Conservation (phyloP, 2,888 invertebrate genomes). For the Myopa tessellatipennis region DNA sequence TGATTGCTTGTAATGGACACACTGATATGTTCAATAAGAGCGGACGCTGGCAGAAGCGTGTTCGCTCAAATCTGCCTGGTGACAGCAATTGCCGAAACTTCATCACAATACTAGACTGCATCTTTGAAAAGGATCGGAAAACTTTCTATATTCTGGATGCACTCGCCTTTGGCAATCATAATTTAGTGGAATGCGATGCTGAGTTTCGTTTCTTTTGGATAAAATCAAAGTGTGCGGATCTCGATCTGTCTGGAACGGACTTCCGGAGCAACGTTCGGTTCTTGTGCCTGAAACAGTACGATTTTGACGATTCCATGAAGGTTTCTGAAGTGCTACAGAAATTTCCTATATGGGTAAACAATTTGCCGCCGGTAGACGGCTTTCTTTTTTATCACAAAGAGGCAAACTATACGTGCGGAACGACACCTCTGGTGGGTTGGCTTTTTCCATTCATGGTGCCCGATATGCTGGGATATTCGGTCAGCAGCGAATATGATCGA, state of each 20-base stretch:
- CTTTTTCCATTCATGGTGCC: constrained; percentile 88
- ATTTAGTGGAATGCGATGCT: constrained; percentile 67
- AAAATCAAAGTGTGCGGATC: constrained; percentile 77
- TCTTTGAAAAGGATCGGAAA: constrained; percentile 74
- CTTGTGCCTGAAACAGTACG: constrained; percentile 53
- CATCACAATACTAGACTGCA: constrained; percentile 79
- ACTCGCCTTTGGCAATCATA: constrained; percentile 61
- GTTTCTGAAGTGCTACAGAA: constrained; percentile 54
- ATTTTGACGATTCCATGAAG: constrained; percentile 57
- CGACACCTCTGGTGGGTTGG: constrained; percentile 93
- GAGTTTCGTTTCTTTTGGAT: constrained; percentile 90
- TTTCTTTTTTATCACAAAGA: constrained; percentile 90
- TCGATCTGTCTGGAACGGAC: constrained; percentile 45
- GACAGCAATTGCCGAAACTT: constrained; percentile 49
- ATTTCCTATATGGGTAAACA: constrained; percentile 62
- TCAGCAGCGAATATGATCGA: constrained; percentile 68
- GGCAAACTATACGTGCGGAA: constrained; percentile 81
- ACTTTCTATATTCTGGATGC: constrained; percentile 86
- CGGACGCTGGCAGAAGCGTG: constrained; percentile 72
- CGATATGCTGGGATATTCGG: constrained; percentile 71
- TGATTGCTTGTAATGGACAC: constrained; percentile 77
- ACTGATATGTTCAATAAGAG: constrained; percentile 78
- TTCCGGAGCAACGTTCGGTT: constrained; percentile 54
- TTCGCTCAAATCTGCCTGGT: constrained; percentile 66
- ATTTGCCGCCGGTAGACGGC: constrained; percentile 79